Percentiles rank a stretch among this genome's conserved stretches.
These are phyloP conservation scores for Oophaga pumilio DNA, from an alignment of 2,113 vertebrate species.

Conservation along the genomic window DNA sequence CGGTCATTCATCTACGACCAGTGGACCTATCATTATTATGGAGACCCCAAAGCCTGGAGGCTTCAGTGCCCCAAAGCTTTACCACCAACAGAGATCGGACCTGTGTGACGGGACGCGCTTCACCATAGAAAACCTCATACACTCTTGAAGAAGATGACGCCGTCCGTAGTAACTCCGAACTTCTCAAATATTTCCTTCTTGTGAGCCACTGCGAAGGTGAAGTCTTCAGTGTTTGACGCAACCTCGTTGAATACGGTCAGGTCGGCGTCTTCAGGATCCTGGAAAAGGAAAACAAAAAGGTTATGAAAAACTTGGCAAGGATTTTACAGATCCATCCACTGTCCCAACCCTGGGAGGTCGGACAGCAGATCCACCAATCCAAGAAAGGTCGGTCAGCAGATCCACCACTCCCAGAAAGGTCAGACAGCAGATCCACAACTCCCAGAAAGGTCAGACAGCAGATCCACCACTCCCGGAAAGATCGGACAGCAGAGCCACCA, in stretches of 20 bases:
- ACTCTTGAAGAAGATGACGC: slow-evolving; percentile 88
- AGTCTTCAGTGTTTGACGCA: slow-evolving; percentile 68
- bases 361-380: too few species aligned
- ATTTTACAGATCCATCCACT: neutral
- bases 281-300: neutral
- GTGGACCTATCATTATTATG: neutral
- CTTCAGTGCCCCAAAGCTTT: neutral
- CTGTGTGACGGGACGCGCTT: neutral
- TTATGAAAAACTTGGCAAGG: neutral
- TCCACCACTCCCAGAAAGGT: too few species aligned
- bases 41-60: neutral
- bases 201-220: slow-evolving; percentile 76
- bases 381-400: too few species aligned
- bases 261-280: slow-evolving; percentile 75
- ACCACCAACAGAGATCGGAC: neutral
- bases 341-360: neutral
- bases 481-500: too few species aligned
- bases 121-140: slow-evolving; percentile 62
- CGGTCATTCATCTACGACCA: neutral
- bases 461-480: too few species aligned
- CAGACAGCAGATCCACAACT: too few species aligned
- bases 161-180: slow-evolving; percentile 72
- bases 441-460: too few species aligned
- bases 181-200: slow-evolving; percentile 75
- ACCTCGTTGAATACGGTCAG: slow-evolving; percentile 72